Percentiles rank a stretch among this genome's conserved stretches.
phyloP scores from a whole-genome alignment of 2,888 invertebrate genomes.

The Caenorhabditis zanzibari region DNA sequence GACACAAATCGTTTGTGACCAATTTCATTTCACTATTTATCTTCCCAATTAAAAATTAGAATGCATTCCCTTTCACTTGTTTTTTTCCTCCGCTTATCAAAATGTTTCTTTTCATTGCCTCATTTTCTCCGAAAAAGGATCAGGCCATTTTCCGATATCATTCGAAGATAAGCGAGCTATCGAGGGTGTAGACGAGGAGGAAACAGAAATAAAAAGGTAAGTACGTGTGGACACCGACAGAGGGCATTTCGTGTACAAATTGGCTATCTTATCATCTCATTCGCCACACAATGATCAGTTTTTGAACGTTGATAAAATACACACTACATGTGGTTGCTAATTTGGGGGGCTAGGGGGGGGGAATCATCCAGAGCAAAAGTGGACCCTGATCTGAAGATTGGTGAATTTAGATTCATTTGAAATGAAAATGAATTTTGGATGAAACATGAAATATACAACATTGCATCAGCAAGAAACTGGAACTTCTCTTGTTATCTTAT shows the following conservation, averaged over 20 bases:
- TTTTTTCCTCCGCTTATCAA: background rate
- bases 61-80: background rate
- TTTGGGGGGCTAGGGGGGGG: background rate
- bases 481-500: background rate
- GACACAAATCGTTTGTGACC: no score
- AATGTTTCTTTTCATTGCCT: conserved; percentile 4
- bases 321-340: conserved; percentile 29
- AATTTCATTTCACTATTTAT: no score
- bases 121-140: conserved; percentile 22
- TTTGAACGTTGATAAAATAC: conserved; percentile 53
- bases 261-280: conserved; percentile 21
- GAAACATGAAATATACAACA: background rate
- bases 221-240: no score
- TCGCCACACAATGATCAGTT: conserved; percentile 53
- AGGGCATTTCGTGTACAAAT: background rate
- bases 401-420: no score
- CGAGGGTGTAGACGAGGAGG: conserved; percentile 10
- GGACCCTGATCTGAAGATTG: background rate
- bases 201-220: background rate
- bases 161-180: conserved; percentile 31
- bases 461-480: conserved; percentile 4
- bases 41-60: no score
- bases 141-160: conserved; percentile 45
- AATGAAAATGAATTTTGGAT: no score
- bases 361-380: background rate